Evolutionary conservation across 2,113 vertebrate genomes (phyloP).

Genomic region (Enhydra lutris): DNA sequence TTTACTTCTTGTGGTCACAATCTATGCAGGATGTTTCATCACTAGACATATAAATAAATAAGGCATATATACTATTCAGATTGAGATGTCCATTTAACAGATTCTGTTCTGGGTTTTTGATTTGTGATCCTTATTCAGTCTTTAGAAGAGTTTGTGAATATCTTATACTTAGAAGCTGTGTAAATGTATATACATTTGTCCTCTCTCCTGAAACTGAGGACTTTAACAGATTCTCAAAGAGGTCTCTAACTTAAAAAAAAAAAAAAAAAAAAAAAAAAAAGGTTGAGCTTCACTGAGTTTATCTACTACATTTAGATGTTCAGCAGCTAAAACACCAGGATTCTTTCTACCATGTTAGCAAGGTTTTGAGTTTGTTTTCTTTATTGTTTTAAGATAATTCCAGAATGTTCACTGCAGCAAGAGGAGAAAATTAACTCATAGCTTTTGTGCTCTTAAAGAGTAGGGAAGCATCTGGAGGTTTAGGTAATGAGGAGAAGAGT

Average conservation of each 20-base stretch:
- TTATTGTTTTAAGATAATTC: constrained; percentile 48
- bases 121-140: neutral
- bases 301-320: constrained; percentile 7
- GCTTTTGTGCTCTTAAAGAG: constrained; percentile 48
- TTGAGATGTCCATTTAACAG: neutral
- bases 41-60: neutral
- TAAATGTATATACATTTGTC: neutral
- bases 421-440: constrained; percentile 49
- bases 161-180: neutral
- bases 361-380: constrained; percentile 20
- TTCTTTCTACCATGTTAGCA: neutral
- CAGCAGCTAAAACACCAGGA: neutral
- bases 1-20: neutral
- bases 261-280: no score
- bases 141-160: neutral
- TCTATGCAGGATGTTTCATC: neutral
- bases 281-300: neutral
- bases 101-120: neutral
- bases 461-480: constrained; percentile 32
- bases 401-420: constrained; percentile 28
- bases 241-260: neutral
- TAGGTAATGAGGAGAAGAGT: constrained; percentile 54
- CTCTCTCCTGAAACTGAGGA: neutral
- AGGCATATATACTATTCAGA: neutral
- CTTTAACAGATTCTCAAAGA: neutral